These are phyloP conservation scores for Orchesella cincta DNA, from an alignment of 1,140 invertebrate genomes.

Conservation along the genomic window DNA sequence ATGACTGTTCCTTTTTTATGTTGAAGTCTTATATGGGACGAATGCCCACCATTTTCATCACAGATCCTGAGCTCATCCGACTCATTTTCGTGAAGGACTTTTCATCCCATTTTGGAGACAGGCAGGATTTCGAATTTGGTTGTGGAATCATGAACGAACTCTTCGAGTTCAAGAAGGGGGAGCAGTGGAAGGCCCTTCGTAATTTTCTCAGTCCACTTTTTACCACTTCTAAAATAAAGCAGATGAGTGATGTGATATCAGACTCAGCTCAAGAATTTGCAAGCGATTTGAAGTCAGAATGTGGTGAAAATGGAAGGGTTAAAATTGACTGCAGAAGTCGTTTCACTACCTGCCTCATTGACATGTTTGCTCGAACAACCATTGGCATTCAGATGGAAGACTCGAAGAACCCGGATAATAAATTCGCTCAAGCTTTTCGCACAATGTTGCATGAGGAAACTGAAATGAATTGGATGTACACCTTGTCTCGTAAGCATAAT, in stretches of 20 bases:
- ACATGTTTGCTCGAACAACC: slow-evolving; percentile 39
- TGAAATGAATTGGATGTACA: slow-evolving; percentile 15
- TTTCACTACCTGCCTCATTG: slow-evolving; percentile 38
- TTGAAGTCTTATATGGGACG: slow-evolving; percentile 16
- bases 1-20: too few relatives aligned
- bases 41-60: slow-evolving; percentile 13
- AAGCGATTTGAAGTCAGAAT: slow-evolving; percentile 19
- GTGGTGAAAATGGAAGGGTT: not conserved
- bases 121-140: slow-evolving; percentile 33
- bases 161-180: slow-evolving; percentile 25
- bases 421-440: slow-evolving; percentile 36
- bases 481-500: slow-evolving; percentile 37
- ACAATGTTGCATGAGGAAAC: slow-evolving; percentile 38
- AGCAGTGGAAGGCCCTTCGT: slow-evolving; percentile 35
- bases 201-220: slow-evolving; percentile 28
- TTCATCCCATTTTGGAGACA: slow-evolving; percentile 31
- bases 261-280: slow-evolving; percentile 22
- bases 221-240: slow-evolving; percentile 34
- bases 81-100: slow-evolving; percentile 35
- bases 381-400: slow-evolving; percentile 38
- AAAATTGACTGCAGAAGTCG: slow-evolving; percentile 42
- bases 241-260: slow-evolving; percentile 25
- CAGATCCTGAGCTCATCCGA: slow-evolving; percentile 31
- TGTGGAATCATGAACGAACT: slow-evolving; percentile 35
- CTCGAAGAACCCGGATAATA: slow-evolving; percentile 34